phyloP scores from a whole-genome alignment of 2,797 vertebrate genomes.

The Amphiprion clarkii region DNA sequence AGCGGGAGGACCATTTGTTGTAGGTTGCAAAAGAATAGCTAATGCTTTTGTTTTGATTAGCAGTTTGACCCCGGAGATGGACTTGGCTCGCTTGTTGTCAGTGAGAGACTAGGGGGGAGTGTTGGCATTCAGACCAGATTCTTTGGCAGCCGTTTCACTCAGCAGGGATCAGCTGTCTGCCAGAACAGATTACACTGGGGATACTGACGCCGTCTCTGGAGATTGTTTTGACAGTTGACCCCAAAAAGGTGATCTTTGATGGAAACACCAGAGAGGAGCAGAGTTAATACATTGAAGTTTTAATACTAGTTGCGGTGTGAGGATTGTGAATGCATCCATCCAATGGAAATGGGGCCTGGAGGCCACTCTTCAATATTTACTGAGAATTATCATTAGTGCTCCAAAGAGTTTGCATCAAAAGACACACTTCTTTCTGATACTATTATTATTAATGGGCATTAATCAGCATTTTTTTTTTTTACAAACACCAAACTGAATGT shows the following conservation, averaged over 20 bases:
- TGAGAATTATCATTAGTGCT: not conserved
- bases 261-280: conserved; percentile 29
- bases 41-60: conserved; percentile 75
- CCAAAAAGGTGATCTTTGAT: conserved; percentile 41
- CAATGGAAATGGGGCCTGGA: not conserved
- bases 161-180: conserved; percentile 71
- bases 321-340: conserved; percentile 5
- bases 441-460: no score
- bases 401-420: not conserved
- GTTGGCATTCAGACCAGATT: conserved; percentile 71
- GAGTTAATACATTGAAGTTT: conserved; percentile 29
- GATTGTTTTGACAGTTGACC: conserved; percentile 68
- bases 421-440: no score
- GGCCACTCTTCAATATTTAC: not conserved
- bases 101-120: conserved; percentile 53
- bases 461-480: not conserved
- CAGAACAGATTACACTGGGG: conserved; percentile 68
- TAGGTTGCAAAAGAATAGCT: conserved; percentile 41
- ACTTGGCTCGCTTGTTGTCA: conserved; percentile 58
- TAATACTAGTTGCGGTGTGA: conserved; percentile 8
- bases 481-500: not conserved
- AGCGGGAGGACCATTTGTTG: conserved; percentile 43
- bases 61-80: conserved; percentile 73
- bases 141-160: conserved; percentile 69
- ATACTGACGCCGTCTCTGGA: conserved; percentile 55